These are phyloP conservation scores for Prochilodus magdalenae DNA, from an alignment of 2,113 vertebrate genomes.

Conservation along the genomic window DNA sequence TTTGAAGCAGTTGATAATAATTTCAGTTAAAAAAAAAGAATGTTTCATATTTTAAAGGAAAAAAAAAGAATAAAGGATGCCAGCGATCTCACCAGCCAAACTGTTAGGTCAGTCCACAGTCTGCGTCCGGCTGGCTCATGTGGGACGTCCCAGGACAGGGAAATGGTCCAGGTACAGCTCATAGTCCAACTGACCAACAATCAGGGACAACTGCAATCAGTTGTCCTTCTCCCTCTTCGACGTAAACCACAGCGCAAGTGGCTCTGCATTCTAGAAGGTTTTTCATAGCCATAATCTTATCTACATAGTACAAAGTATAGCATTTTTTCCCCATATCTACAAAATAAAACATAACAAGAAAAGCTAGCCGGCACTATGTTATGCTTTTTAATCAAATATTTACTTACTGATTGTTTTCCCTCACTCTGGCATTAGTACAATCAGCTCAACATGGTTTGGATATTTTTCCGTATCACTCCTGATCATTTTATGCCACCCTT, in stretches of 20 bases:
- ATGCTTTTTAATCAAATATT: constrained; percentile 21
- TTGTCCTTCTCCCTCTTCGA: constrained; percentile 42
- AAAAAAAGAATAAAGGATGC: constrained; percentile 46
- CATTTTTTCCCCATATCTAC: constrained; percentile 57
- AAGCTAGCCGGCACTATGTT: constrained; percentile 36
- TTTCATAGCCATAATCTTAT: constrained; percentile 63
- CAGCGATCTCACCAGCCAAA: constrained; percentile 65
- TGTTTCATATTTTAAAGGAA: constrained; percentile 64
- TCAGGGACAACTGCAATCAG: constrained; percentile 64
- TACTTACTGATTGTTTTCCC: constrained; percentile 33
- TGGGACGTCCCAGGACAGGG: constrained; percentile 47
- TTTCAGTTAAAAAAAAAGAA: constrained; percentile 58
- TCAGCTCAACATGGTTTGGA: constrained; percentile 13
- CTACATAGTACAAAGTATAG: constrained; percentile 43
- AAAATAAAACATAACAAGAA: constrained; percentile 43
- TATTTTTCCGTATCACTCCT: constrained; percentile 2
- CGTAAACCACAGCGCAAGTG: constrained; percentile 41
- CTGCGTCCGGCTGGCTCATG: constrained; percentile 39
- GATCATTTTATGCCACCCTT: not conserved
- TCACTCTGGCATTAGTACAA: constrained; percentile 17
- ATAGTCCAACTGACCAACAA: constrained; percentile 65
- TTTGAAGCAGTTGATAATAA: constrained; percentile 65
- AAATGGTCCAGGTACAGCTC: constrained; percentile 64
- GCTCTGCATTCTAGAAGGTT: constrained; percentile 48
- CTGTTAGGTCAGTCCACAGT: constrained; percentile 66